Conservation (phyloP, 2,113 vertebrate species). For the Uria aalge region DNA sequence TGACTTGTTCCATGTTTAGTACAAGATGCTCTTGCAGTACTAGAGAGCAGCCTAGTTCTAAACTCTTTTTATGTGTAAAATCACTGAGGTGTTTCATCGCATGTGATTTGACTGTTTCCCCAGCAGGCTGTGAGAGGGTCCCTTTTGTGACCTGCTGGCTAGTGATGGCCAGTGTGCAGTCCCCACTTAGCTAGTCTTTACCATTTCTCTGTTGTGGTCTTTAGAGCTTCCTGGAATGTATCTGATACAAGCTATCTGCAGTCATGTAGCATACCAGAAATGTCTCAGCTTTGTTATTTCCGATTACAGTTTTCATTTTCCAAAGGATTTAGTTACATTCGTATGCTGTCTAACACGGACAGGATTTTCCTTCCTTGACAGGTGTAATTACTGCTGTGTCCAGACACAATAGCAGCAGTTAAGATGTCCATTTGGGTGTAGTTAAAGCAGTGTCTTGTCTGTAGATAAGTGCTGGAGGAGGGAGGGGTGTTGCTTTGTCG, state of each 20-base stretch:
- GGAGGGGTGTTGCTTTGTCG: fast-evolving
- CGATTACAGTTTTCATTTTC: neutral
- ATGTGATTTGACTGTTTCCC: neutral
- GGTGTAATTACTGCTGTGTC: neutral
- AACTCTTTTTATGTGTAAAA: neutral
- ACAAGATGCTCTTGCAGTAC: neutral
- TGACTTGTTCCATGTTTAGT: neutral
- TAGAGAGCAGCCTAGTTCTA: neutral
- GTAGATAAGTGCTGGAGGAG: neutral
- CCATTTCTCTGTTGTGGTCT: neutral
- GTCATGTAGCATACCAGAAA: neutral
- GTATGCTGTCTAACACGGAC: neutral
- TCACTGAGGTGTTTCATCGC: neutral
- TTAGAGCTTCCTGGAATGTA: neutral
- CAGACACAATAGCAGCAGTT: neutral
- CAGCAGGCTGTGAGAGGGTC: neutral
- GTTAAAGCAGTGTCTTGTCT: neutral
- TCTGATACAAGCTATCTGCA: neutral
- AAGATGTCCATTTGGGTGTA: neutral
- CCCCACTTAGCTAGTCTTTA: neutral
- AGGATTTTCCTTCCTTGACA: neutral
- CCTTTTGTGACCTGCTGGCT: neutral
- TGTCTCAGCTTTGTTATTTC: neutral
- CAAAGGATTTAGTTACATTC: neutral
- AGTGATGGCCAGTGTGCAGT: neutral